Evolutionary conservation across 1,140 invertebrate genomes (phyloP), one percentile per base, ranked within the genome.

Genomic region (Zaprionus taronus): DNA sequence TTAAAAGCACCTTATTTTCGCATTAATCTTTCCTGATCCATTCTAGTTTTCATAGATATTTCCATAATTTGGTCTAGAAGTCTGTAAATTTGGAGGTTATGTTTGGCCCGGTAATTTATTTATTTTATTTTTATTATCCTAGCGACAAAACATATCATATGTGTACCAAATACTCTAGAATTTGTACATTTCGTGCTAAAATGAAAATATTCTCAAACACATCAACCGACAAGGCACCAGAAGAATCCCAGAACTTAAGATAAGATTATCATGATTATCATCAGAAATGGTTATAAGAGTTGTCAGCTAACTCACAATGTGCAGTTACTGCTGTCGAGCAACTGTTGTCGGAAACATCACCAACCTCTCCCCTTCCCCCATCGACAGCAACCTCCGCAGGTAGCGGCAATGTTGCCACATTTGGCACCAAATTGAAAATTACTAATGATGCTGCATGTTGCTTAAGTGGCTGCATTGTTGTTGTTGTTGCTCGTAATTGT

Each of bases 371-470:
- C 14, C 53, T 24, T 7, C 41, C 41, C n/a, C 2, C 15, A 2
- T 11, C 41, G 6, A n/a, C 41, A 15, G 12, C n/a, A 4, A 3
- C 6, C n/a, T 3, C n/a, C n/a, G 12, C 41, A 47, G 41, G 15
- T 9, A 17, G n/a, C n/a, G 1, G 41, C 17, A 31, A 67, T 74
- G 51, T 69, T 74, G 58, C 66, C 72, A 64, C 69, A 71, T 53
- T 77, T 78, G 71, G 80, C 80, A 89, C 61, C 63, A 41, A 89
- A 78, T 89, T 89, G 67, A 79, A 78, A 49, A 67, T 71, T 77
- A 72, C 63, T 80, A 86, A 89, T 79, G 72, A 76, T 73, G 74
- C 56, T 70, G 72, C 79, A 68, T 80, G 72, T 79, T 76, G 80
- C 72, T 77, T 77, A 70, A 83, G 83, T 85, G 78, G 66, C 81